Conservation (phyloP, 1,140 invertebrate genomes). For the Micrasema longulum region DNA sequence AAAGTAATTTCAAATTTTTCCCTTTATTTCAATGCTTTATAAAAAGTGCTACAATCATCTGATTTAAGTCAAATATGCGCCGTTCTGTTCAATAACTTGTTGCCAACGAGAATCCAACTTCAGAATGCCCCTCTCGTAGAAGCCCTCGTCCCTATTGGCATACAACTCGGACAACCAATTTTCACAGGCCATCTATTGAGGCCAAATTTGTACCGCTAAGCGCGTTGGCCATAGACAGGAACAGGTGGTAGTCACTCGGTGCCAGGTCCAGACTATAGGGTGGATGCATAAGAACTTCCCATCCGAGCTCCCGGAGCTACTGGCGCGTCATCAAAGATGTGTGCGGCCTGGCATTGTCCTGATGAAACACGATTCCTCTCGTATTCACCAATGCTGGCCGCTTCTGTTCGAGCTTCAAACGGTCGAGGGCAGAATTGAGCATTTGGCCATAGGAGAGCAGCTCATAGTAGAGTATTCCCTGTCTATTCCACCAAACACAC, state of each 20-base stretch:
- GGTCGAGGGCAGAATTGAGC: too few relatives aligned
- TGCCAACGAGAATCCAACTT: conserved; percentile 15
- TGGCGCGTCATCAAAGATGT: conserved; percentile 23
- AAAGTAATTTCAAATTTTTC: too few relatives aligned
- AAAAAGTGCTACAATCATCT: conserved; percentile 26
- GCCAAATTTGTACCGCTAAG: neutral
- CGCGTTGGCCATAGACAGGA: conserved; percentile 8
- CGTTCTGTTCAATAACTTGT: conserved; percentile 2
- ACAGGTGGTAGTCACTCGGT: conserved; percentile 5
- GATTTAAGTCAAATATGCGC: conserved; percentile 24
- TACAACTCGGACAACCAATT: conserved; percentile 20
- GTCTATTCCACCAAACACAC: too few relatives aligned
- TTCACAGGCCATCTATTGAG: conserved; percentile 4
- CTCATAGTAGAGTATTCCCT: too few relatives aligned
- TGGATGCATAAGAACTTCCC: conserved; percentile 4
- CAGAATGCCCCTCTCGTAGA: neutral
- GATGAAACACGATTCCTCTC: conserved; percentile 16
- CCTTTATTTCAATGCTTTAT: conserved; percentile 15
- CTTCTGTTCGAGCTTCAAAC: too few relatives aligned
- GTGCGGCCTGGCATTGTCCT: conserved; percentile 1
- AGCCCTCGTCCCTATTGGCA: conserved; percentile 18
- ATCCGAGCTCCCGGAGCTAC: conserved; percentile 18
- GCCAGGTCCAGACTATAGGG: conserved; percentile 10
- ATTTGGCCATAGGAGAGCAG: too few relatives aligned
- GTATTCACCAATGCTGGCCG: conserved; percentile 15